Conservation (phyloP, 2,888 invertebrate genomes). For the Oxyteleia sp. region DNA sequence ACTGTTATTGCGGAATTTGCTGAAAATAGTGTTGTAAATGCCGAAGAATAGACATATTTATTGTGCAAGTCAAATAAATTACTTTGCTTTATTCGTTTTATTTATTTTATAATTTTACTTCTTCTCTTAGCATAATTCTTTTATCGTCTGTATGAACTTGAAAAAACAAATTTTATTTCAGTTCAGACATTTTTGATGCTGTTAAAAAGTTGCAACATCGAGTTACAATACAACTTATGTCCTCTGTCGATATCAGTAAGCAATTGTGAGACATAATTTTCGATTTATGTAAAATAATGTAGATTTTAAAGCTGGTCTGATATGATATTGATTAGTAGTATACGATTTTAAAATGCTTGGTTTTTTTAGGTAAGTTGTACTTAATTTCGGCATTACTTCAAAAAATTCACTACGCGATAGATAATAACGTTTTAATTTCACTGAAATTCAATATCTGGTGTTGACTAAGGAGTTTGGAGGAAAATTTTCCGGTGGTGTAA, state of each 20-base stretch:
- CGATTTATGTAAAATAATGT: slow-evolving; percentile 28
- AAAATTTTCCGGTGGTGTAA: slow-evolving; percentile 40
- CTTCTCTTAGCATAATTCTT: background rate
- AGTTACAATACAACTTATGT: background rate
- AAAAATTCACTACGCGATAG: slow-evolving; percentile 33
- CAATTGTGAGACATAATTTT: slow-evolving; percentile 22
- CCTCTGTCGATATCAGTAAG: slow-evolving; percentile 9
- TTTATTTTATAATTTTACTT: background rate
- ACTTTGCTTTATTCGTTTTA: background rate
- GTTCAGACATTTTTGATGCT: background rate
- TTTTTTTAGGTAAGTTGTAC: slow-evolving; percentile 32
- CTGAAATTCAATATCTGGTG: slow-evolving; percentile 55
- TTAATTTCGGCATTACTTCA: slow-evolving; percentile 31
- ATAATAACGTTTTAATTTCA: slow-evolving; percentile 64
- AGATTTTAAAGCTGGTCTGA: slow-evolving; percentile 13
- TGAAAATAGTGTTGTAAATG: slow-evolving; percentile 27
- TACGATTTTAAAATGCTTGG: slow-evolving; percentile 18
- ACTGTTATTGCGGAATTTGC: slow-evolving; percentile 31
- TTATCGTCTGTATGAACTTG: background rate
- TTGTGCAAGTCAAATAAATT: slow-evolving; percentile 11
- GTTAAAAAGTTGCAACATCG: background rate
- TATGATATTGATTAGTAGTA: slow-evolving; percentile 29
- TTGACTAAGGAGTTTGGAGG: slow-evolving; percentile 30
- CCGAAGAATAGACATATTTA: background rate
- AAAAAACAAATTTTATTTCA: background rate